Base-by-base conservation (phyloP, 1,140 invertebrate species). In the Eupeodes corollae region DNA sequence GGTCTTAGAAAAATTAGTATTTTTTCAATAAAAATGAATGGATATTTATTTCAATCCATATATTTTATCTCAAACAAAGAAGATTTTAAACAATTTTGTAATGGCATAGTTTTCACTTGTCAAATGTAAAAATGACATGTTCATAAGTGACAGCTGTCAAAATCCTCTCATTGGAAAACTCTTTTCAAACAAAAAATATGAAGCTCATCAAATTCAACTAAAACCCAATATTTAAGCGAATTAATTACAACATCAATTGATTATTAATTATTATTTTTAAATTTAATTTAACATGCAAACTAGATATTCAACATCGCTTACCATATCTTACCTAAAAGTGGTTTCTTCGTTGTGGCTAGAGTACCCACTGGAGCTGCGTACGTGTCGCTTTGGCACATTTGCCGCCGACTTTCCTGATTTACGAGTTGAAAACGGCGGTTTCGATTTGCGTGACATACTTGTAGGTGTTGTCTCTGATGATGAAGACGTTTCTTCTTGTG, bases 281-380 rank as follows among this genome's bases (percentile, higher is more conserved):
- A 21, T 8, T 15, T 21, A 30, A 26, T 49, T 16, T 19, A 13
- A 31, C 16, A 32, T 39, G 42, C 37, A 50, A 32, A 26, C 15
- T 50, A n/a, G 39, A 19, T 35, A 18, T 33, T 49, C 16, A 39
- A 46, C 18, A 9, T 13, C 51, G 42, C 44, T 38, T 46, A 50
- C 38, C 15, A 6, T 11, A 31, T 41, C 58, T 69, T 68, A 83
- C 80, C 79, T 82, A 73, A 86, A 86, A n/a, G 82, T 84, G 39
- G 82, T 85, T 69, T 85, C 83, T 64, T 85, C 83, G 56, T 83
- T 84, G 68, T 86, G 82, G 68, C 80, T 84, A 48, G 80, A 82
- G 60, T 85, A 85, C 9, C 81, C 82, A 63, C 79, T 82, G 58
- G 79, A 83, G 56, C 79, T 83, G 48, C 83, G 73, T 44, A 84